These are phyloP conservation scores for Lepeophtheirus salmonis DNA, from an alignment of 1,140 invertebrate genomes.

Conservation along the genomic window DNA sequence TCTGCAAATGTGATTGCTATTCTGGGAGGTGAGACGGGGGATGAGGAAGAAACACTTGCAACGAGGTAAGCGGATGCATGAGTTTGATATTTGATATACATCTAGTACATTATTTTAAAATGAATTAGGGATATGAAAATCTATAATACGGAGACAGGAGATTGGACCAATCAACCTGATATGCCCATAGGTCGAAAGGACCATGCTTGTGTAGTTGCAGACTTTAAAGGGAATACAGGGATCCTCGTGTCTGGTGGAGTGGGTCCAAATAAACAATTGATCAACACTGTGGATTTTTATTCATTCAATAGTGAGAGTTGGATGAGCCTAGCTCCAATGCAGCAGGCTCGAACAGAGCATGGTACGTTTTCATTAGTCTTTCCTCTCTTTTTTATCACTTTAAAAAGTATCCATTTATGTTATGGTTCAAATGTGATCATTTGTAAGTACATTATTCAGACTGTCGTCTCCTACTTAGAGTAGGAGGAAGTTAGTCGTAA, in stretches of 20 bases:
- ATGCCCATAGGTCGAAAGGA: constrained; percentile 5
- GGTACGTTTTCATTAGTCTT: neutral
- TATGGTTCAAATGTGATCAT: too few species aligned
- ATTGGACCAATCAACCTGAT: neutral
- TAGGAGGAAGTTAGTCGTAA: too few species aligned
- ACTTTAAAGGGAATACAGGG: constrained; percentile 9
- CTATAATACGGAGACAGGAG: constrained; percentile 4
- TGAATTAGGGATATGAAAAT: constrained; percentile 10
- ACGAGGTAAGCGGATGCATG: neutral
- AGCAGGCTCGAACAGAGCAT: constrained; percentile 7
- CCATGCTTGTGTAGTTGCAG: constrained; percentile 10
- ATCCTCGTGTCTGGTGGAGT: constrained; percentile 13
- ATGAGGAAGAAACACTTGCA: neutral
- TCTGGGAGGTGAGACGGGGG: constrained; percentile 9
- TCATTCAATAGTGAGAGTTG: constrained; percentile 3
- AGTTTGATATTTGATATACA: neutral
- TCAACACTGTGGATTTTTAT: constrained; percentile 10
- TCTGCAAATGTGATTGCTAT: constrained; percentile 3
- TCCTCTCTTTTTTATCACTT: too few species aligned
- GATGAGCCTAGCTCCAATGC: neutral
- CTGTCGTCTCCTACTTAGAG: too few species aligned
- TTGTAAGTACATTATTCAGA: too few species aligned
- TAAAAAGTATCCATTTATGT: too few species aligned
- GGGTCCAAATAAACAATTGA: constrained; percentile 4
- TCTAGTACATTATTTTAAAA: neutral